A percentile compares a stretch with the other conserved stretches of the same genome.
These are phyloP conservation scores for Albula goreensis DNA, from an alignment of 2,113 vertebrate species.

Conservation along the genomic window DNA sequence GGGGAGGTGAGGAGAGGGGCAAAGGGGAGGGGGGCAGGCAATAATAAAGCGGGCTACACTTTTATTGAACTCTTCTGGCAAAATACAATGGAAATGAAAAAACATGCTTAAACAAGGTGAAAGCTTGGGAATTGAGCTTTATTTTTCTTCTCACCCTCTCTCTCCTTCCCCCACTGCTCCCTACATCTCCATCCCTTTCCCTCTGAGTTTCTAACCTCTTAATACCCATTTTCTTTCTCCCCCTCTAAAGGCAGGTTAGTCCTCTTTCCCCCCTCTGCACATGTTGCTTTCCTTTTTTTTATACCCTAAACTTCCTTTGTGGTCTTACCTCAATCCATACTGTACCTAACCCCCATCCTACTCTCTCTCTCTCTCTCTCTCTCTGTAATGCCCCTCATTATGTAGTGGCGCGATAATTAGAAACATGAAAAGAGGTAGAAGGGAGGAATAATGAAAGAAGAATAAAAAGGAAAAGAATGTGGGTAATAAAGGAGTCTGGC, in stretches of 20 bases:
- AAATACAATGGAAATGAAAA: slow-evolving; percentile 31
- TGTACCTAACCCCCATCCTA: not conserved
- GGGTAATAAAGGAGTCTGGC: slow-evolving; percentile 58
- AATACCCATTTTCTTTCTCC: not conserved
- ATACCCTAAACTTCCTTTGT: not conserved
- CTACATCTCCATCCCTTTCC: not conserved
- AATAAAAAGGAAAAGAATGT: slow-evolving; percentile 54
- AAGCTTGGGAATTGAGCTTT: slow-evolving; percentile 58
- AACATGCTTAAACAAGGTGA: slow-evolving; percentile 43
- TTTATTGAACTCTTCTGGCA: slow-evolving; percentile 56
- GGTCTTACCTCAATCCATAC: not conserved
- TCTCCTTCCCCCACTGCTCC: not conserved
- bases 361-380: slow-evolving; percentile 19
- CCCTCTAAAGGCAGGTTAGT: not conserved
- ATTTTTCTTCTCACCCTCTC: slow-evolving; percentile 54
- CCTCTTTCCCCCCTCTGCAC: not conserved
- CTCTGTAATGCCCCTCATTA: slow-evolving; percentile 47
- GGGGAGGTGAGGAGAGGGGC: slow-evolving; percentile 27
- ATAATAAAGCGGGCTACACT: slow-evolving; percentile 48
- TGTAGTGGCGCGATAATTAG: slow-evolving; percentile 60
- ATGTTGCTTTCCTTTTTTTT: not conserved
- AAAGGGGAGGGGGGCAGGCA: slow-evolving; percentile 6
- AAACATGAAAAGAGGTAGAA: slow-evolving; percentile 52
- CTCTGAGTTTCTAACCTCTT: not conserved
- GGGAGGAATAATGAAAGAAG: slow-evolving; percentile 18